Conservation (phyloP, 2,888 invertebrate species). For the Tridacna gigas region DNA sequence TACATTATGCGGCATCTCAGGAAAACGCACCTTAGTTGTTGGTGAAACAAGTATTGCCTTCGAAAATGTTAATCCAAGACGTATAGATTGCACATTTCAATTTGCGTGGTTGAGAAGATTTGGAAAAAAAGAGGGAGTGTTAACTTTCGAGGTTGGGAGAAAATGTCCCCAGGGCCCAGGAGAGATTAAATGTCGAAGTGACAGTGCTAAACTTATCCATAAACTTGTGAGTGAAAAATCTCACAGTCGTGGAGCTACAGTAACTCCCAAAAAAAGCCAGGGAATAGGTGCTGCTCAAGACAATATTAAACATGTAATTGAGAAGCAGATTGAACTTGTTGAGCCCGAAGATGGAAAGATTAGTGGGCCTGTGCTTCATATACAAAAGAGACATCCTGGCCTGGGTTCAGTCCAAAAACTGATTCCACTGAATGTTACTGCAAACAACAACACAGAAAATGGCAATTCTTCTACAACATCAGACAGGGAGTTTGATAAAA, state of each 20-base stretch:
- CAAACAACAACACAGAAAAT: neutral
- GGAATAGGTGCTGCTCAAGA: neutral
- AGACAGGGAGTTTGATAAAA: neutral
- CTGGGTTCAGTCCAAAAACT: slow-evolving; percentile 8
- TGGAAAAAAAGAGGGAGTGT: slow-evolving; percentile 51
- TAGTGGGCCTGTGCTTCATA: slow-evolving; percentile 11
- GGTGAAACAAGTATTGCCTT: slow-evolving; percentile 41
- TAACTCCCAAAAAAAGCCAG: slow-evolving; percentile 4
- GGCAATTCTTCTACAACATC: neutral
- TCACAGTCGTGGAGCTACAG: slow-evolving; percentile 27
- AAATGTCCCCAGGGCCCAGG: slow-evolving; percentile 80
- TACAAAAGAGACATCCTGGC: slow-evolving; percentile 17
- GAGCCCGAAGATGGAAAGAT: slow-evolving; percentile 12
- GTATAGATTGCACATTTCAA: slow-evolving; percentile 42
- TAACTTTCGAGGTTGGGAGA: slow-evolving; percentile 80
- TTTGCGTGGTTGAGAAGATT: slow-evolving; percentile 52
- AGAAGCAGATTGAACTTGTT: neutral
- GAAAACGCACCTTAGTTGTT: slow-evolving; percentile 37
- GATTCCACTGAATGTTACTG: neutral
- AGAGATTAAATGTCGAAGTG: slow-evolving; percentile 60
- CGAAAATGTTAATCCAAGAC: slow-evolving; percentile 42
- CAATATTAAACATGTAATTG: neutral
- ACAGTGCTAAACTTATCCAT: slow-evolving; percentile 51
- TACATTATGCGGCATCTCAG: slow-evolving; percentile 47
- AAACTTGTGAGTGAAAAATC: slow-evolving; percentile 51